Evolutionary conservation across 1,140 invertebrate species (phyloP), one percentile per base, ranked within the genome.

Genomic region (Meteorus sp.): DNA sequence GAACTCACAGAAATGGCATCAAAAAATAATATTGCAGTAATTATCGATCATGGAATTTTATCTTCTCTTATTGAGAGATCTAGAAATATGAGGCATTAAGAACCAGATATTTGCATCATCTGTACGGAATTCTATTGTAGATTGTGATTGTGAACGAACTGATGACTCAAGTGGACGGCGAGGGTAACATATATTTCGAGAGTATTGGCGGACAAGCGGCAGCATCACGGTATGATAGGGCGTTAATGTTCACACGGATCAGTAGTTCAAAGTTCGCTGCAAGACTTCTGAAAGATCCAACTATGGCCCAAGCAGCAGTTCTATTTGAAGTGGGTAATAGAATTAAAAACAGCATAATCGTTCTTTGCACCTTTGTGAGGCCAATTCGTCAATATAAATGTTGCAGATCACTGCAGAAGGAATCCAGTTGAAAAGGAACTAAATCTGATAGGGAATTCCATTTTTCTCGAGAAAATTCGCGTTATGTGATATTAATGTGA

Each of bases 131-230:
- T 56, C 9, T 60, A 0, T 13, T 22, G 35, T 23, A 75, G 73
- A 61, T 69, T 4, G 58, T 75, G 8, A 56, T 76, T 17, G 66
- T 69, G 17, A 74, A 70, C 53, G 74, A 76, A 62, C 58, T 76
- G 31, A 25, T 60, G 13, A 71, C 60, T 8, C 71, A 73, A 61
- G 17, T 72, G 4, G 66, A 70, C 37, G 43, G 44, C 23, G 55
- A 71, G 11, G 61, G 64, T 25, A 59, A 69, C 25, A 41, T 67
- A 6, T 37, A 51, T 54, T 69, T 71, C 48, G 66, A 59, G 22
- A 65, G 66, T 50, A 68, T 70, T 27, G 71, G 70, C 48, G 74
- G 74, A 20, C 68, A 71, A 43, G 45, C 72, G 22, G 59, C 70
- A 3, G 67, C 72, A 15, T 63, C 71, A 63, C 62, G 63, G n/a